phyloP scores from a whole-genome alignment of 1,140 invertebrate species.

The Pachypeltis micranthus region DNA sequence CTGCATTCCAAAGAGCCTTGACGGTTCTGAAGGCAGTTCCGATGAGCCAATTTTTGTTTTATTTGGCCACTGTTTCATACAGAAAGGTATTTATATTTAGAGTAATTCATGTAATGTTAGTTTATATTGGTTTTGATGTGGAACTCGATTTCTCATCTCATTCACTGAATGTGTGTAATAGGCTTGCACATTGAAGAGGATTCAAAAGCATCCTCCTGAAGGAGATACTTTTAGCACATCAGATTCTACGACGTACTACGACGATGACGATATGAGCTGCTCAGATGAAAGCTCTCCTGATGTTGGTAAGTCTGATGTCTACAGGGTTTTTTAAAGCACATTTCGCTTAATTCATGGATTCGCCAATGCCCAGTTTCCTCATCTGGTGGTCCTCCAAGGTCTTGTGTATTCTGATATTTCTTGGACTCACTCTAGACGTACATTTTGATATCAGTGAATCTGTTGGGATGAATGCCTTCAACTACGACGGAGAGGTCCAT shows the following conservation, averaged over 20 bases:
- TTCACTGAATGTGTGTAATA: slow-evolving; percentile 29
- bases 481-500: too few species aligned
- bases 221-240: slow-evolving; percentile 72
- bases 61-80: slow-evolving; percentile 75
- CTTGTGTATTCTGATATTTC: neutral
- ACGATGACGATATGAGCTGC: slow-evolving; percentile 75
- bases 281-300: slow-evolving; percentile 79
- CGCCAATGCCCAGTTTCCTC: too few species aligned
- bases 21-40: slow-evolving; percentile 49
- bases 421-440: neutral
- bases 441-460: too few species aligned
- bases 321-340: neutral
- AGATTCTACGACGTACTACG: slow-evolving; percentile 85
- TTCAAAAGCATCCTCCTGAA: slow-evolving; percentile 63
- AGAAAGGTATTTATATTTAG: slow-evolving; percentile 55
- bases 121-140: too few species aligned
- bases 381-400: too few species aligned
- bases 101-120: too few species aligned
- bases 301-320: slow-evolving; percentile 45
- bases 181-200: slow-evolving; percentile 68
- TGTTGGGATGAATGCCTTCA: too few species aligned
- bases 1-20: slow-evolving; percentile 53
- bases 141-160: too few species aligned
- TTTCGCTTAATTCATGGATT: neutral
- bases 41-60: slow-evolving; percentile 69